These are phyloP conservation scores for Mesocentrotus franciscanus DNA, from an alignment of 53 echinoderm and acorn worm genomes.

Conservation along the genomic window DNA sequence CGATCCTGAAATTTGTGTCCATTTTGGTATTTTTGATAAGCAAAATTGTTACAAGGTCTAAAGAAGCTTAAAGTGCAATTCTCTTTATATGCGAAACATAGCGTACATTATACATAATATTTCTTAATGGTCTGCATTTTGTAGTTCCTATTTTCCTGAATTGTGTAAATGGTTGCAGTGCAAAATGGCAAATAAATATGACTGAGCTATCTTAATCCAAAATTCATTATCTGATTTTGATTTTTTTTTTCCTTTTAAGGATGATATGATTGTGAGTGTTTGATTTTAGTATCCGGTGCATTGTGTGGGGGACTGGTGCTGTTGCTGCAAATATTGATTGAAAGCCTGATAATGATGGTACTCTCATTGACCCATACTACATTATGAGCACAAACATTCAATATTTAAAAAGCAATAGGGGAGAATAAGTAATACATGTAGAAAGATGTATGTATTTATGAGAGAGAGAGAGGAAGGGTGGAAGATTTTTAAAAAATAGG, in stretches of 20 bases:
- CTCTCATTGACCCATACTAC: too few species aligned
- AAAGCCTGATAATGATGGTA: too few species aligned
- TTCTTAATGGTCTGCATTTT: not conserved
- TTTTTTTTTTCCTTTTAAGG: not conserved
- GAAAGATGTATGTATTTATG: too few species aligned
- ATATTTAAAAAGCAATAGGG: too few species aligned
- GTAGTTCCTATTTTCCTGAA: not conserved
- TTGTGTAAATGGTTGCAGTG: conserved; percentile 59
- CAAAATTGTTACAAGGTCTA: conserved; percentile 27
- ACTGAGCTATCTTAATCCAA: not conserved
- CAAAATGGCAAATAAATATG: conserved; percentile 53
- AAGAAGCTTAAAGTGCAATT: conserved; percentile 45
- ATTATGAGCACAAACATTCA: too few species aligned
- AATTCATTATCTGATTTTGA: too few species aligned
- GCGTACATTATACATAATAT: not conserved
- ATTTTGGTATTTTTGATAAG: not conserved
- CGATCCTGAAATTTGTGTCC: not conserved
- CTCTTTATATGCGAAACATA: not conserved
- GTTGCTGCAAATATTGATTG: too few species aligned
- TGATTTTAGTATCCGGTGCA: too few species aligned
- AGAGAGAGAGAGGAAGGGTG: not conserved
- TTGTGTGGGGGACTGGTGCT: too few species aligned
- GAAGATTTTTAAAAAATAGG: too few species aligned
- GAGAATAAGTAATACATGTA: too few species aligned
- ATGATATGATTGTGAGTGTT: too few species aligned